Percentiles rank a stretch among this genome's conserved stretches.
These are phyloP conservation scores for Nothoprocta pentlandii DNA, from an alignment of 2,113 vertebrate genomes.

Conservation along the genomic window DNA sequence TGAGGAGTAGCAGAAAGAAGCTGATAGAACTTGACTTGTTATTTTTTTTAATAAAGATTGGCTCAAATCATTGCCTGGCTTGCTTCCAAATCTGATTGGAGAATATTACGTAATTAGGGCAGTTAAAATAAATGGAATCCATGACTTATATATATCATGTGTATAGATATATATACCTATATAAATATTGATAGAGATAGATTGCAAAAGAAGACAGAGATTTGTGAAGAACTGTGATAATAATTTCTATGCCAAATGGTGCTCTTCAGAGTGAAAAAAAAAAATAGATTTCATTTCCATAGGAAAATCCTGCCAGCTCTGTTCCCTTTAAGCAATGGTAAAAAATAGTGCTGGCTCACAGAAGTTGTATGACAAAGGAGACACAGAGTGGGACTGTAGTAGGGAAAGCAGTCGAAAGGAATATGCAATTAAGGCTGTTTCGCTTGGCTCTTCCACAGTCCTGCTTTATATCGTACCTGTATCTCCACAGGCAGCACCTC, in stretches of 20 bases:
- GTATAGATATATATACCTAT: neutral
- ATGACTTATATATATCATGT: neutral
- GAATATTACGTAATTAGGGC: neutral
- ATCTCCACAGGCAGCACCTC: neutral
- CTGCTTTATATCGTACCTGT: neutral
- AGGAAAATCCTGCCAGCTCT: neutral
- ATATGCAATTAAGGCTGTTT: neutral
- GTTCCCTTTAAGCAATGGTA: neutral
- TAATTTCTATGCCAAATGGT: neutral
- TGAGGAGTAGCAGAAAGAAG: neutral
- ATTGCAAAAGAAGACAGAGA: neutral
- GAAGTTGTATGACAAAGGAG: neutral
- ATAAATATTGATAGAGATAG: neutral
- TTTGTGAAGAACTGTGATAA: neutral
- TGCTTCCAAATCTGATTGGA: neutral
- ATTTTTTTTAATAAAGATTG: neutral
- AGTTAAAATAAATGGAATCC: neutral
- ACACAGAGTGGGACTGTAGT: neutral
- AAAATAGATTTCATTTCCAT: neutral
- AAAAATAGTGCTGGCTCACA: neutral
- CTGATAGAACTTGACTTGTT: constrained; percentile 5
- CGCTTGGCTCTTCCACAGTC: neutral
- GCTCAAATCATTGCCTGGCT: constrained; percentile 15
- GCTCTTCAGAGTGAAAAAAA: neutral
- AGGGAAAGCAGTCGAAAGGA: neutral